A percentile compares a stretch with the other conserved stretches of the same genome.
Conservation (phyloP, 2,888 invertebrate genomes). For the Agrotis exclamationis region DNA sequence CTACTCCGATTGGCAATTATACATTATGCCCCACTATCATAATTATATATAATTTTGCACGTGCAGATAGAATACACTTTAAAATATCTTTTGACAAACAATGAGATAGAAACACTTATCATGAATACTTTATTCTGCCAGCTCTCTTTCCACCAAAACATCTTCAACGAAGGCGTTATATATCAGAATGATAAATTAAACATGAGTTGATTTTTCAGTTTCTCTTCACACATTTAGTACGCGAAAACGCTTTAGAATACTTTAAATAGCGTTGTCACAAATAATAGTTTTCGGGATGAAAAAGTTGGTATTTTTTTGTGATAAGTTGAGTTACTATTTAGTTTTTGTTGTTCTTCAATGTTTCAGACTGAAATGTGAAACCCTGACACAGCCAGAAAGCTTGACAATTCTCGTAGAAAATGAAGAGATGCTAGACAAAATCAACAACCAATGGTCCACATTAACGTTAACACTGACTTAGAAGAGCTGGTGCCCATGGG, state of each 20-base stretch:
- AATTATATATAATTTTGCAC: no score
- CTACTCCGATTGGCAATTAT: no score
- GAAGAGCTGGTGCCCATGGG: no score
- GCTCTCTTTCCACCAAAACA: slow-evolving; percentile 28
- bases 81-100: slow-evolving; percentile 27
- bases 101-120: slow-evolving; percentile 43
- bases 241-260: slow-evolving; percentile 43
- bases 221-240: slow-evolving; percentile 31
- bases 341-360: neutral
- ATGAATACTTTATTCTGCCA: slow-evolving; percentile 36
- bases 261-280: slow-evolving; percentile 13
- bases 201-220: slow-evolving; percentile 53
- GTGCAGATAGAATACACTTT: neutral
- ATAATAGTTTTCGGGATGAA: neutral
- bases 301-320: neutral
- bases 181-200: slow-evolving; percentile 57
- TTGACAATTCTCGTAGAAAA: no score
- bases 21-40: no score
- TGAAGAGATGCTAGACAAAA: no score
- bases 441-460: no score
- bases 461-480: no score
- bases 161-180: slow-evolving; percentile 40
- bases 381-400: no score
- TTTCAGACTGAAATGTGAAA: neutral
- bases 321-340: neutral